A percentile compares a stretch with the other conserved stretches of the same genome.
Evolutionary conservation across 2,113 vertebrate species (phyloP).

Genomic region (Piaya cayana): DNA sequence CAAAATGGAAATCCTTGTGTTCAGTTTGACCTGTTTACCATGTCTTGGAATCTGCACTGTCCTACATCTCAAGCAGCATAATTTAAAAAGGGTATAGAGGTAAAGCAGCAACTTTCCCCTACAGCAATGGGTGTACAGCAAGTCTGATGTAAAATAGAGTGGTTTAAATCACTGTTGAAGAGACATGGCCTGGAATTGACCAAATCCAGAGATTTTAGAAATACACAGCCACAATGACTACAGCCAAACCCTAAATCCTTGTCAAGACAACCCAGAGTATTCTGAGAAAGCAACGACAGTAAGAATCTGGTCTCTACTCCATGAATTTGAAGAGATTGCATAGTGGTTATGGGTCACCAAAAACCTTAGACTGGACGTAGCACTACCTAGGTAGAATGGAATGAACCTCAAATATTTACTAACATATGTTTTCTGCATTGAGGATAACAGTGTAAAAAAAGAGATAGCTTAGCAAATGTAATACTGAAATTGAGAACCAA

Average conservation of each 20-base stretch:
- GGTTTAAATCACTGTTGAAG: background rate
- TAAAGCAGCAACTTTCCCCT: background rate
- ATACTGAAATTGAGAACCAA: background rate
- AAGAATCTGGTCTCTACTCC: background rate
- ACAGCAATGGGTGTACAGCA: background rate
- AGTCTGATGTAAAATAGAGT: rapidly evolving
- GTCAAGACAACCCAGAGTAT: background rate
- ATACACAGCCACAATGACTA: background rate
- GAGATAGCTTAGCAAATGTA: background rate
- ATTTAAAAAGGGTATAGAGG: rapidly evolving
- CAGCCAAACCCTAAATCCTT: background rate
- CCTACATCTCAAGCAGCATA: background rate
- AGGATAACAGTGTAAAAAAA: background rate
- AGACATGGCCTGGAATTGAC: background rate
- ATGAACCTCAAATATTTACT: background rate
- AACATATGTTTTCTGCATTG: background rate
- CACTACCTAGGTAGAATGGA: background rate
- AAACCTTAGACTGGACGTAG: background rate
- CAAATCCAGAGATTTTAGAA: background rate
- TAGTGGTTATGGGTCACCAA: background rate
- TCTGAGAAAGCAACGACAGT: background rate
- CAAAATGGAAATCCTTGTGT: background rate
- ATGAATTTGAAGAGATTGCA: background rate
- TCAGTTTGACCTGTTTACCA: background rate
- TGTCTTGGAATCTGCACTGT: background rate